Percentiles rank a stretch among this genome's conserved stretches.
phyloP scores from a whole-genome alignment of 2,888 invertebrate species.

The Biston stratarius region DNA sequence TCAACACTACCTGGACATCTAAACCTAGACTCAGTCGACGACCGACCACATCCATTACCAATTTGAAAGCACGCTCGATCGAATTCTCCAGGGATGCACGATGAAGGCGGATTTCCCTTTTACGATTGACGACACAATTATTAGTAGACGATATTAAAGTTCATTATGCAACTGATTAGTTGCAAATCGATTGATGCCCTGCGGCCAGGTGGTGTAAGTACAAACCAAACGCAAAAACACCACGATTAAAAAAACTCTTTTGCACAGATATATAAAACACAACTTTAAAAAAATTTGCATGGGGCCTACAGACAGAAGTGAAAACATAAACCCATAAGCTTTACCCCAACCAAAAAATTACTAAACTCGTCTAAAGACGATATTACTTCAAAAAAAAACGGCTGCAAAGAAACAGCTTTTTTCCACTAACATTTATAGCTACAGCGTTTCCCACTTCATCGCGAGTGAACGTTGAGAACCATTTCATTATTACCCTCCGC shows the following conservation, averaged over 20 bases:
- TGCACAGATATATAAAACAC: too few species aligned
- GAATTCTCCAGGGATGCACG: neutral
- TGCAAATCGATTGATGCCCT: too few species aligned
- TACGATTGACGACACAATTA: conserved; percentile 20
- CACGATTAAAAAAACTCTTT: too few species aligned
- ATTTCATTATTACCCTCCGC: conserved; percentile 47
- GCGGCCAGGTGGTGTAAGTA: too few species aligned
- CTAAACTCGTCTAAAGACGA: neutral
- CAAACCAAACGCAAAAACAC: too few species aligned
- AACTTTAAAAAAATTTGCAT: too few species aligned
- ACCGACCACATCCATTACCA: neutral
- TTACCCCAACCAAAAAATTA: neutral
- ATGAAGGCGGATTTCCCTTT: conserved; percentile 16
- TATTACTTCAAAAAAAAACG: conserved; percentile 4
- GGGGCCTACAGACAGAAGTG: too few species aligned
- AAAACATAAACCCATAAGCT: neutral
- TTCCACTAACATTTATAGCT: neutral
- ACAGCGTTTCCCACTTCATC: conserved; percentile 16
- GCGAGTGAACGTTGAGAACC: conserved; percentile 25
- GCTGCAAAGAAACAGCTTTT: conserved; percentile 13
- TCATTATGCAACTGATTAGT: too few species aligned
- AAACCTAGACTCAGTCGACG: too few species aligned
- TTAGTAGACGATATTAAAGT: neutral
- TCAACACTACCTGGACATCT: too few species aligned
- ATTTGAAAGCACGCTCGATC: conserved; percentile 13